Evolutionary conservation across 2,797 vertebrate genomes (phyloP).

Genomic region (Cephalopachus bancanus): DNA sequence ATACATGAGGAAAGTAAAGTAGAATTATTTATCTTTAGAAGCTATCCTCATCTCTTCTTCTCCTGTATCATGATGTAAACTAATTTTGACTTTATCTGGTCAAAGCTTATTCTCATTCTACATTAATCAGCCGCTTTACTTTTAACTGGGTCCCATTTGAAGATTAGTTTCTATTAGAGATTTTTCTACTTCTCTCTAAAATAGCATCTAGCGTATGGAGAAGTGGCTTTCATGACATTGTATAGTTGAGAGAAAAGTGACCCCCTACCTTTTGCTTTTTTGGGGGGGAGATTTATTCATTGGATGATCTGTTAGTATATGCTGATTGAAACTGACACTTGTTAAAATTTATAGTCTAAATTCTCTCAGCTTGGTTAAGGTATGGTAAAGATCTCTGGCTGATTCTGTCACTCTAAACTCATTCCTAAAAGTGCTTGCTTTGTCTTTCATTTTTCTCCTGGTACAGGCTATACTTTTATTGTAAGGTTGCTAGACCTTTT

Average conservation of each 20-base stretch:
- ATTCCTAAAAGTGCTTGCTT: not conserved
- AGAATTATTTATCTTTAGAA: constrained; percentile 24
- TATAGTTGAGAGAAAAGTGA: not conserved
- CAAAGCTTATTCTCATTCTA: not conserved
- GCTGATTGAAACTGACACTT: constrained; percentile 18
- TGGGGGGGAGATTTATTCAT: not conserved
- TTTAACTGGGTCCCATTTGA: constrained; percentile 9
- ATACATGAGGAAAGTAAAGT: not conserved
- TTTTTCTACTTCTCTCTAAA: constrained; percentile 38
- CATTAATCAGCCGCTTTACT: not conserved
- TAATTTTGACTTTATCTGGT: constrained; percentile 35
- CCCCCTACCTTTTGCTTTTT: not conserved
- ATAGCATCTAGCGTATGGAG: not conserved
- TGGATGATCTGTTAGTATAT: not conserved
- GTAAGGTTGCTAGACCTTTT: not conserved
- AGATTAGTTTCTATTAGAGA: constrained; percentile 26
- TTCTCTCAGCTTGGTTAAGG: not conserved
- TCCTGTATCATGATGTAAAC: not conserved
- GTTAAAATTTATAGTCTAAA: constrained; percentile 3
- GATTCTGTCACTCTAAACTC: not conserved
- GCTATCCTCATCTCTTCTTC: not conserved
- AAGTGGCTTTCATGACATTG: not conserved
- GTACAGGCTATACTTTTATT: not conserved
- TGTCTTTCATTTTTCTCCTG: not conserved
- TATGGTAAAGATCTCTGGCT: not conserved